Evolutionary conservation across 2,113 vertebrate species (phyloP), one percentile per base, ranked within the genome.

Genomic region (Neoarius graeffei): DNA sequence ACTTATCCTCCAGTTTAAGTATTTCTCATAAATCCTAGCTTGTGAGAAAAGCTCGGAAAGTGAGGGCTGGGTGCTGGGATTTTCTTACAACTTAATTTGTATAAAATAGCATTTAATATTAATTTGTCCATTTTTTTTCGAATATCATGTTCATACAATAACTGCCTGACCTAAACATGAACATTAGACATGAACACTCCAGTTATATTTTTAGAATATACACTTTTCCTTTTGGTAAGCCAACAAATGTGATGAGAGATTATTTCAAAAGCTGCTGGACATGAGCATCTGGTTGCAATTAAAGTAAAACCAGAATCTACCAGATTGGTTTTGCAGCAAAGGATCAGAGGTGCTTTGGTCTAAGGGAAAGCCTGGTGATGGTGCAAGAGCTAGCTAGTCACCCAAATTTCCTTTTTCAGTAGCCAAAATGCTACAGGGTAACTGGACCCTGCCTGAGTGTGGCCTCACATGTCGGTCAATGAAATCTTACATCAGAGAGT

Each of bases 291-390:
- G 91, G 71, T 88, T 89, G 62, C 89, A 87, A 89, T 93, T 92
- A 90, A 83, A 82, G 84, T 91, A 89, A 91, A 92, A 91, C 89
- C 92, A 92, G 92, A 86, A 77, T 90, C 89, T 91, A 73, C 81
- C 91, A 27, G 89, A 90, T 92, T 93, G 88, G 88, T 87, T 88
- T 80, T 90, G 64, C 76, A 86, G 85, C 86, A 73, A 83, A 64
- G 54, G 71, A 83, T 35, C 62, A 50, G 81, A 87, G 77, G 88
- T 85, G 71, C 30, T 50, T 82, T 90, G 81, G 80, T 80, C 71
- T 84, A 84, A 86, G 52, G 79, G 74, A 71, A 89, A 66, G 87
- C 85, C 87, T 67, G 83, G 71, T 88, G 81, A 57, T 74, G 62
- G 19, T 11, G 7, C 82, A 82, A 74, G n/a, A 86, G 30, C 87